phyloP scores from a whole-genome alignment of 2,888 invertebrate species.

The Lithophane socia region DNA sequence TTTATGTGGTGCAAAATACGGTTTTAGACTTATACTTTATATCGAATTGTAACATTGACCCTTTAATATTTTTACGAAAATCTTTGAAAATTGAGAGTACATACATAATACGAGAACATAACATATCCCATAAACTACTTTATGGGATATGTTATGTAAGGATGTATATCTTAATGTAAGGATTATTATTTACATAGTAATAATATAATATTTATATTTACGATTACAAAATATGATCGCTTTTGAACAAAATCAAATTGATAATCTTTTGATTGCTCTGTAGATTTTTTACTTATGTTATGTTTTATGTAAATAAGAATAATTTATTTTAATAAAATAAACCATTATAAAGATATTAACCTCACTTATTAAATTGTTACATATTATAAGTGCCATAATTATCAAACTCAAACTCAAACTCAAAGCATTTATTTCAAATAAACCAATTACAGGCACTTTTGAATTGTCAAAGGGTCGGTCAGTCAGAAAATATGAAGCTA shows the following conservation, averaged over 20 bases:
- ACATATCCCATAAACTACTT: background rate
- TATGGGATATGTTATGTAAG: no score
- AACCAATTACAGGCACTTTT: no score
- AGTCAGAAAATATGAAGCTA: no score
- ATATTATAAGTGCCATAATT: background rate
- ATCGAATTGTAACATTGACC: background rate
- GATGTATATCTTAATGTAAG: no score
- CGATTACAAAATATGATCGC: conserved; percentile 1
- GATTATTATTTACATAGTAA: background rate
- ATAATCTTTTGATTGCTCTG: conserved; percentile 27
- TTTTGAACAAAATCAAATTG: background rate
- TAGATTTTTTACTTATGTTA: background rate
- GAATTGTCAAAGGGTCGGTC: no score
- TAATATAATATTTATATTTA: background rate
- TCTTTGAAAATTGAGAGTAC: background rate
- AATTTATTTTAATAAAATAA: no score
- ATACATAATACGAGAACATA: background rate
- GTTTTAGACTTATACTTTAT: background rate
- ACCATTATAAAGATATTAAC: conserved; percentile 8
- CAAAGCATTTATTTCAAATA: no score
- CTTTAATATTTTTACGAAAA: no score
- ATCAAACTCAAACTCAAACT: no score
- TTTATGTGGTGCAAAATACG: background rate
- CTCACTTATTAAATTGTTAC: background rate
- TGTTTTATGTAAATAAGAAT: conserved; percentile 6